phyloP scores from a whole-genome alignment of 2,888 invertebrate species.

The Biston betularia region DNA sequence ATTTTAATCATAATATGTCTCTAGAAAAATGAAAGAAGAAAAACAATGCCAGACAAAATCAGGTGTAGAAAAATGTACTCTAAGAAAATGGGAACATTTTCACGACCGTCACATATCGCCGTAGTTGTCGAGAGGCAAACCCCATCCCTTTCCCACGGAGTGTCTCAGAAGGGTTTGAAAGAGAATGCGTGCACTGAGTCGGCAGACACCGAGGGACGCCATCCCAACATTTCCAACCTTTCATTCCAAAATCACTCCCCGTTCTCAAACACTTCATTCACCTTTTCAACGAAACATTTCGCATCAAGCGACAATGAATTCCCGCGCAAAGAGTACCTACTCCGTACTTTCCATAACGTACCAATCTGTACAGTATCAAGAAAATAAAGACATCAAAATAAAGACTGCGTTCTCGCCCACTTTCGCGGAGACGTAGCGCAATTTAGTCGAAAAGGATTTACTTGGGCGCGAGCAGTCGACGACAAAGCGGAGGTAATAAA shows the following conservation, averaged over 20 bases:
- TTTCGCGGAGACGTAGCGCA: conserved; percentile 61
- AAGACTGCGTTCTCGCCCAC: conserved; percentile 62
- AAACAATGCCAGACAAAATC: conserved; percentile 13
- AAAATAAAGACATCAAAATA: conserved; percentile 56
- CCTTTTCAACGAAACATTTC: conserved; percentile 53
- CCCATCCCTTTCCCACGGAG: conserved; percentile 60
- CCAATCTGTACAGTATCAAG: conserved; percentile 46
- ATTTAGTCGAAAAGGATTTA: conserved; percentile 72
- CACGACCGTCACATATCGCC: conserved; percentile 54
- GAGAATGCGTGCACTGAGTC: conserved; percentile 63
- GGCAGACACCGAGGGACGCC: conserved; percentile 59
- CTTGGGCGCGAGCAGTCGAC: conserved; percentile 58
- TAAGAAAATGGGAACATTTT: conserved; percentile 27
- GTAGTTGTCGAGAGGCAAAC: conserved; percentile 45
- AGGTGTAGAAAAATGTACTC: conserved; percentile 28
- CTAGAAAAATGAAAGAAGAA: background rate
- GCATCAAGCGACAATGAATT: conserved; percentile 31
- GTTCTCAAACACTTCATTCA: conserved; percentile 55
- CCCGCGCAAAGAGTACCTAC: conserved; percentile 27
- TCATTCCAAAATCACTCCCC: conserved; percentile 66
- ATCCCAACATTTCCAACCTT: conserved; percentile 57
- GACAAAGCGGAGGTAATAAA: conserved; percentile 75
- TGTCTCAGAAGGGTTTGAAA: conserved; percentile 78
- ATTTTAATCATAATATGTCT: background rate
- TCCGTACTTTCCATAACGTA: conserved; percentile 31